These are phyloP conservation scores for Nematopogon swammerdamellus DNA, from an alignment of 2,888 invertebrate species.

Conservation along the genomic window DNA sequence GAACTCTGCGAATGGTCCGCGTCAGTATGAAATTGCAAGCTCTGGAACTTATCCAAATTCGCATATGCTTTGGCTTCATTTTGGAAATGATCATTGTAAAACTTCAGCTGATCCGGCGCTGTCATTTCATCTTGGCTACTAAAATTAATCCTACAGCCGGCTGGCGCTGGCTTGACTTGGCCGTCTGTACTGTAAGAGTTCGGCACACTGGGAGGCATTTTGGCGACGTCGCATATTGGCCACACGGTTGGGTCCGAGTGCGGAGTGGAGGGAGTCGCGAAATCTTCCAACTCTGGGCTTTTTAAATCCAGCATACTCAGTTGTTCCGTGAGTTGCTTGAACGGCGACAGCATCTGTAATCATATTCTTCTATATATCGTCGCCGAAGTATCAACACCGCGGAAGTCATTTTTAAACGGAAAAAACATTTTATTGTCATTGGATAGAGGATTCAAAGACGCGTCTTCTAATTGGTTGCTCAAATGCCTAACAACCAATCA, in stretches of 20 bases:
- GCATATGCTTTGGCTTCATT: slow-evolving; percentile 16
- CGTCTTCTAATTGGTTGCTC: too few relatives aligned
- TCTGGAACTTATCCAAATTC: slow-evolving; percentile 7
- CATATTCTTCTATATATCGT: too few relatives aligned
- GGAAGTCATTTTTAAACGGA: too few relatives aligned
- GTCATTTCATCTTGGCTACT: slow-evolving; percentile 19
- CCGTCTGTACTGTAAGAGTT: slow-evolving; percentile 21
- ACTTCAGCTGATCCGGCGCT: slow-evolving; percentile 26
- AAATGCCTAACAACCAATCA: too few relatives aligned
- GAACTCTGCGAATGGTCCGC: background rate
- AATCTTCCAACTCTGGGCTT: slow-evolving; percentile 70
- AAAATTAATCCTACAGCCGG: slow-evolving; percentile 7
- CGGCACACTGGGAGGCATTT: slow-evolving; percentile 32
- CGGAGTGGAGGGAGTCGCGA: slow-evolving; percentile 64
- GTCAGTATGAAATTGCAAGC: slow-evolving; percentile 6
- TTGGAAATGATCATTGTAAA: slow-evolving; percentile 40
- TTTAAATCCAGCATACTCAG: slow-evolving; percentile 66
- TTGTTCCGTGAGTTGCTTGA: slow-evolving; percentile 75
- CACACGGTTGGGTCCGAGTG: slow-evolving; percentile 63
- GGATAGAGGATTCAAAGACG: too few relatives aligned
- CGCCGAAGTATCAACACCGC: too few relatives aligned
- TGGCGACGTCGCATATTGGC: slow-evolving; percentile 45
- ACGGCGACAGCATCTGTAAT: slow-evolving; percentile 63
- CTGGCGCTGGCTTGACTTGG: slow-evolving; percentile 7
- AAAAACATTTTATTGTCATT: too few relatives aligned